Base-by-base conservation (phyloP, 2,888 invertebrate species). In the Stenotaenia linearis region DNA sequence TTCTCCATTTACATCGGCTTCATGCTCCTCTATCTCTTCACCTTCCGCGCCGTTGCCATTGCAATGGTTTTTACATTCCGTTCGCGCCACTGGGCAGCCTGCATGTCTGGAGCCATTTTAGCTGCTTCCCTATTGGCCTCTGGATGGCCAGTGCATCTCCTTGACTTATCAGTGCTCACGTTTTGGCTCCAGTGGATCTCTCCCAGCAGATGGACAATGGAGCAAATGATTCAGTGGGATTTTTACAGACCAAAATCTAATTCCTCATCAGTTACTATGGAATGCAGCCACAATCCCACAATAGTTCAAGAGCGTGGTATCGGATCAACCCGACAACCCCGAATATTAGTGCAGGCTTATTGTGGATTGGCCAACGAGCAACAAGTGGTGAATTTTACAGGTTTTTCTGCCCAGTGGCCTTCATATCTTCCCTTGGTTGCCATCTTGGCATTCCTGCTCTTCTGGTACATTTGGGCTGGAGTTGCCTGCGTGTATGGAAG, bases 181-280 rank as follows among this genome's bases (percentile, higher is more conserved):
- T 87, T 87, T 79, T 93, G 92, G 91, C 85, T 92, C 81, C 89
- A 90, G 82, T 90, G 90, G 82, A 88, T 91, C 75, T 92, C 93
- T 1, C 94, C 94, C 0, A 90, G 91, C 0, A 88, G 90, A 80
- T 94, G 94, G 93, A 85, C 91, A 1, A 84, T 92, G 82, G 91
- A 92, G 0, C 90, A 91, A 81, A 85, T 94, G 28, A 81, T 82
- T 21, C 79, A 80, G 12, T 83, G 83, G 82, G 84, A 84, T 40
- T 83, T 83, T 35, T 80, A 28, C 56, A 56, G 69, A 12, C 28
- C 74, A 23, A 40, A 69, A 28, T 30, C 50, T 12, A 28, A 45
- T 12, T 28, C 78, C 5, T 28, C 28, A 6, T 35, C 83, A n/a
- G 79, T 82, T 18, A 79, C 81, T 18, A 84, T 85, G 80, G 80